phyloP scores from a whole-genome alignment of 2,888 invertebrate species.

The Petrophora chlorosata region DNA sequence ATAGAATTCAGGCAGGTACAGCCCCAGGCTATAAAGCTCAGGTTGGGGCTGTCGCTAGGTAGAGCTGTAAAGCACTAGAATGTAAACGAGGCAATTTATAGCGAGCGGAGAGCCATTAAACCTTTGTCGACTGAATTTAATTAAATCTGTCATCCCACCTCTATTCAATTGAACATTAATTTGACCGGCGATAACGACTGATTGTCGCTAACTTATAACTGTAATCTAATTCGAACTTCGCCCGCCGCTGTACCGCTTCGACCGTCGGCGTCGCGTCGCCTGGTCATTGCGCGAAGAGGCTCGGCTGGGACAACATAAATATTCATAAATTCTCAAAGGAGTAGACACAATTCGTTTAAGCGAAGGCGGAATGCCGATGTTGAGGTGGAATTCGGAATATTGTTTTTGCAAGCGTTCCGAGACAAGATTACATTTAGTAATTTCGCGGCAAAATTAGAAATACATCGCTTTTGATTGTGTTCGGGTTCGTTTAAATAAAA shows the following conservation, averaged over 20 bases:
- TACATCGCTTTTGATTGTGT: conserved; percentile 1
- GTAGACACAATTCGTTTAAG: neutral
- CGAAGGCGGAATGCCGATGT: conserved; percentile 4
- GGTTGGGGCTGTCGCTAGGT: neutral
- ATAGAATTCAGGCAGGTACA: neutral
- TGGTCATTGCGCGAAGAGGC: neutral
- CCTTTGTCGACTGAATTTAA: conserved; percentile 20
- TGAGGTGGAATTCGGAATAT: conserved; percentile 9
- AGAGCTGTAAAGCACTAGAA: conserved; percentile 14
- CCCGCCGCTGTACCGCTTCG: neutral
- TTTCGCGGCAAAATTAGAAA: conserved; percentile 13
- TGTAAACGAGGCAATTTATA: conserved; percentile 18
- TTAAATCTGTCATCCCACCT: conserved; percentile 10
- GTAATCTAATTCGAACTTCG: conserved; percentile 5
- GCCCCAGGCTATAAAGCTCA: neutral
- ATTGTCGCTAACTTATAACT: conserved; percentile 12
- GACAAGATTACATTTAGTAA: conserved; percentile 19
- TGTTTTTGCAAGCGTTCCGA: conserved; percentile 5
- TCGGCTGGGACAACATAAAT: conserved; percentile 4
- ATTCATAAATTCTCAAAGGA: conserved; percentile 15
- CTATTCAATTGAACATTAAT: conserved; percentile 9
- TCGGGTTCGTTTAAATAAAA: conserved; percentile 16
- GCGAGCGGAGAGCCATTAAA: conserved; percentile 2
- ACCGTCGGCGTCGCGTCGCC: too few relatives aligned
- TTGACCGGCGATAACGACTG: neutral